Percentiles rank a stretch among this genome's conserved stretches.
phyloP scores from a whole-genome alignment of 1,140 invertebrate genomes.

The Leptinotarsa undecemlineata region DNA sequence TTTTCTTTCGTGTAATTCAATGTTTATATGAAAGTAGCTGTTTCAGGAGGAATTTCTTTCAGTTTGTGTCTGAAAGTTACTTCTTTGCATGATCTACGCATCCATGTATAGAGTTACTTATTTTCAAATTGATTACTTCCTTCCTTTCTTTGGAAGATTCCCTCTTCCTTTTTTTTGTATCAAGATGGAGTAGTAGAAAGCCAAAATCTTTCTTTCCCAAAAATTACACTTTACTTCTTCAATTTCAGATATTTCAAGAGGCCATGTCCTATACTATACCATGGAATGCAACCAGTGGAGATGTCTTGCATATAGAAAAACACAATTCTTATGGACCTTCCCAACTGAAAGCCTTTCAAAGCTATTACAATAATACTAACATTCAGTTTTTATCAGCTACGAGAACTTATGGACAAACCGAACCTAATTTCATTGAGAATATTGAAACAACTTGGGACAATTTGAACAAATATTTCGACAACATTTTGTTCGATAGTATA shows the following conservation, averaged over 20 bases:
- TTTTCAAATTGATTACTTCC: too few species aligned
- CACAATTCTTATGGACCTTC: conserved; percentile 45
- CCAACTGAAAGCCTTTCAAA: conserved; percentile 29
- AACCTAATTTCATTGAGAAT: conserved; percentile 39
- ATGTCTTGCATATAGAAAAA: conserved; percentile 37
- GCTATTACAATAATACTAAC: conserved; percentile 25
- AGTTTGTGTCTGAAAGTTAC: too few species aligned
- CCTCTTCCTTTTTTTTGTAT: too few species aligned
- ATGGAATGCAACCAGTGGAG: conserved; percentile 38
- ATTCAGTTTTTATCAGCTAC: conserved; percentile 37
- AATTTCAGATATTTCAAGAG: conserved; percentile 36
- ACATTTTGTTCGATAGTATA: conserved; percentile 40
- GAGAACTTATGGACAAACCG: conserved; percentile 26
- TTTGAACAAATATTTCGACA: conserved; percentile 42
- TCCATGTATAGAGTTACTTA: too few species aligned
- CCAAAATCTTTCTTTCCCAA: too few species aligned
- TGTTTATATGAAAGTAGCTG: too few species aligned
- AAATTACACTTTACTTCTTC: background rate
- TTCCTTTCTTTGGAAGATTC: too few species aligned
- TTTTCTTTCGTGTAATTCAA: too few species aligned
- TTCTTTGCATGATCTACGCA: too few species aligned
- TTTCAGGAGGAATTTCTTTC: too few species aligned
- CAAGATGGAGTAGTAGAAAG: too few species aligned
- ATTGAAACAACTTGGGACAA: conserved; percentile 46
- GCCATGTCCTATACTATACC: conserved; percentile 45